Conservation (phyloP, 2,888 invertebrate genomes). For the Mylabris sibirica region DNA sequence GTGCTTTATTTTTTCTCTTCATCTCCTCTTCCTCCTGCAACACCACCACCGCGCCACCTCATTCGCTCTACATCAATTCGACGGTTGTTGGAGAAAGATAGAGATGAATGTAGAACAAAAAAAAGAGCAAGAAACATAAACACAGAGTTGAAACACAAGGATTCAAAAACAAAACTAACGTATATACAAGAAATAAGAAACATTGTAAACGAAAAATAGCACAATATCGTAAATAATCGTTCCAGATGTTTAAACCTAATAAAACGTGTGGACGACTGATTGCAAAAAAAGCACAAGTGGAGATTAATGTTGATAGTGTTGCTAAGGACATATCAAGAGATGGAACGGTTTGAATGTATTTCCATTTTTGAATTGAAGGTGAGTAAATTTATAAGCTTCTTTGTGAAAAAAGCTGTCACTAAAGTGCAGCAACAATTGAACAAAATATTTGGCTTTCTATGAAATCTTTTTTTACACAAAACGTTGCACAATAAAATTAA, state of each 20-base stretch:
- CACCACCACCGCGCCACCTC: no score
- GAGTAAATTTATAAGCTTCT: no score
- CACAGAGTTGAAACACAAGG: conserved; percentile 4
- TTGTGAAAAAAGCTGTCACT: no score
- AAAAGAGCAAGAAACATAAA: conserved; percentile 6
- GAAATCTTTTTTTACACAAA: no score
- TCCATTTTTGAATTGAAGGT: no score
- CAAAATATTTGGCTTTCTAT: no score
- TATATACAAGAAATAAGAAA: neutral
- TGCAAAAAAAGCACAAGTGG: neutral
- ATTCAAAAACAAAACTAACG: neutral
- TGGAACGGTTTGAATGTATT: no score
- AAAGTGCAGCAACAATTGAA: no score
- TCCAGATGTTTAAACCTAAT: conserved; percentile 2
- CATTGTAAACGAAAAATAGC: conserved; percentile 24
- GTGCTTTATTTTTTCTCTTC: neutral
- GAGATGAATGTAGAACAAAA: neutral
- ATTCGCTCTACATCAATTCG: no score
- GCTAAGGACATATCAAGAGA: no score
- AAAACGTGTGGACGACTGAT: neutral
- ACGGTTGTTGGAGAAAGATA: neutral
- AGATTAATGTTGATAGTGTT: neutral
- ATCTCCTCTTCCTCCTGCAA: no score
- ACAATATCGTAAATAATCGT: conserved; percentile 27
- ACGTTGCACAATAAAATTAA: no score